Base-by-base conservation (phyloP, 2,888 invertebrate species). In the Copidosoma aretas region DNA sequence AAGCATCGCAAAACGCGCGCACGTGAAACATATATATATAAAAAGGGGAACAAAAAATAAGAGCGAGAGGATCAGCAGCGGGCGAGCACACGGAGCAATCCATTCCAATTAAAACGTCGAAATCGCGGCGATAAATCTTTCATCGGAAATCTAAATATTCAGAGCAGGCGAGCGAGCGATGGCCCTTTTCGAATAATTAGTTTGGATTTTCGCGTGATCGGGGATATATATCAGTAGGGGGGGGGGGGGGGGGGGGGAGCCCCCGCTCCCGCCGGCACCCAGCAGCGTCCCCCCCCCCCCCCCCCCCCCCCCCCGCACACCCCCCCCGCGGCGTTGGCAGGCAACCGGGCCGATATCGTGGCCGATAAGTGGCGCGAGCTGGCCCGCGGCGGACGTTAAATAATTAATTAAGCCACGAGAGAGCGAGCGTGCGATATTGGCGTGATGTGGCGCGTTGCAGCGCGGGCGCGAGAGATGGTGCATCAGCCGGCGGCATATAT, bases 391-490 rank as follows among this genome's bases (percentile, higher is more conserved):
- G 72, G 75, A 76, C 75, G 76, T 75, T 74, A 76, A 76, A 76
- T 77, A 75, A 77, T 78, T 77, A 79, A 79, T 79, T 79, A 77
- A 78, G 76, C 74, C 70, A 68, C 43, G n/a, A n/a, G n/a, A n/a
- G n/a, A n/a, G n/a, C n/a, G n/a, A n/a, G n/a, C n/a, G n/a, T n/a
- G n/a, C n/a, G n/a, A n/a, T n/a, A n/a, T n/a, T n/a, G n/a, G n/a
- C n/a, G n/a, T n/a, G n/a, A n/a, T n/a, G n/a, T n/a, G n/a, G n/a
- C n/a, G n/a, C n/a, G n/a, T n/a, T n/a, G n/a, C n/a, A n/a, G n/a
- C n/a, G n/a, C n/a, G 14, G 15, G 43, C 3, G 43, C 43, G 17
- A 46, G 17, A 46, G 43, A 41, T 41, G 67, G 72, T 71, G 70
- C 71, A 56, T 53, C 21, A 12, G n/a, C 53, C n/a, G n/a, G 22